A percentile compares a stretch with the other conserved stretches of the same genome.
phyloP scores from a whole-genome alignment of 2,888 invertebrate species.

The Caenorhabditis sinica region DNA sequence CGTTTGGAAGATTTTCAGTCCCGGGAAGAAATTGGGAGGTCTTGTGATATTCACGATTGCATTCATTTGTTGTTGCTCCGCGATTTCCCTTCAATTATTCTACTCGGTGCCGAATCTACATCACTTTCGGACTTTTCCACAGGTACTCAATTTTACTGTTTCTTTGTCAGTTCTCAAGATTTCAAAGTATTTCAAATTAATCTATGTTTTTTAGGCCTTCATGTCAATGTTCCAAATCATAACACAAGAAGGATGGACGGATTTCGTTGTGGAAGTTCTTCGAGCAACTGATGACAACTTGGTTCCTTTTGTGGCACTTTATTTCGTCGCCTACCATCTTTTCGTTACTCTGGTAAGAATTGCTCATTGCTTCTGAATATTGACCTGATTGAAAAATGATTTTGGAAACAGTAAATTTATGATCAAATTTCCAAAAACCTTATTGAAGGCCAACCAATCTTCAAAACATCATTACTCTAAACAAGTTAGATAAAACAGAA shows the following conservation, averaged over 20 bases:
- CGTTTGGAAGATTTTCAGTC: conserved; percentile 87
- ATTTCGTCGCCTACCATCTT: conserved; percentile 98
- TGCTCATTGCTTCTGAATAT: too few relatives aligned
- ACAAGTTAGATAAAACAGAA: background rate
- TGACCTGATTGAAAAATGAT: too few relatives aligned
- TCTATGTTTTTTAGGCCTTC: conserved; percentile 88
- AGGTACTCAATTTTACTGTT: conserved; percentile 87
- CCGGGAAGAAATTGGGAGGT: conserved; percentile 97
- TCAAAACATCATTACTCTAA: background rate
- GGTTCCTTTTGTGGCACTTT: conserved; percentile 90
- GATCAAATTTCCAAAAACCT: too few relatives aligned
- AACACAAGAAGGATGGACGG: conserved; percentile 99
- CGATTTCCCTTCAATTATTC: conserved; percentile 98
- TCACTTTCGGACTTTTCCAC: conserved; percentile 98
- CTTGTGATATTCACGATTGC: conserved; percentile 99
- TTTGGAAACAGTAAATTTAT: background rate
- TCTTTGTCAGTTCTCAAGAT: too few relatives aligned
- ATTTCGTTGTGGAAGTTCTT: conserved; percentile 99
- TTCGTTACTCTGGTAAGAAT: conserved; percentile 92
- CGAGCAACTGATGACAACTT: conserved; percentile 79
- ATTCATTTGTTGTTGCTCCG: conserved; percentile 97
- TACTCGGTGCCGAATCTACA: conserved; percentile 95
- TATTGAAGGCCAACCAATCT: too few relatives aligned
- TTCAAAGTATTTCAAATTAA: background rate
- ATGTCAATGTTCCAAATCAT: conserved; percentile 99